These are phyloP conservation scores for Trialeurodes vaporariorum DNA, from an alignment of 1,140 invertebrate species.

Conservation along the genomic window DNA sequence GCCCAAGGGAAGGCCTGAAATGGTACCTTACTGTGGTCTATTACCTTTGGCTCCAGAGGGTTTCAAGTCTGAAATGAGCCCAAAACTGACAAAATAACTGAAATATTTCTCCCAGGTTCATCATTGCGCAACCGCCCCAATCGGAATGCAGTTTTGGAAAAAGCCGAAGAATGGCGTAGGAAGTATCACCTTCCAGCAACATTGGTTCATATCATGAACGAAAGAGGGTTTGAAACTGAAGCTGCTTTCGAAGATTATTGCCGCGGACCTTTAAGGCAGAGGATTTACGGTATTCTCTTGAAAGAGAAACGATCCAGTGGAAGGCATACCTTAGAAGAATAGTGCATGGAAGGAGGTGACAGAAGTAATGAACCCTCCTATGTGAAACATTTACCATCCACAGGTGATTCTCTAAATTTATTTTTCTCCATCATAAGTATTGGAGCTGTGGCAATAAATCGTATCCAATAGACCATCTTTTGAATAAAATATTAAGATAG, in stretches of 20 bases:
- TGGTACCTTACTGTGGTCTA: no score
- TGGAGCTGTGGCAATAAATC: no score
- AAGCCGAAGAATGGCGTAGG: constrained; percentile 4
- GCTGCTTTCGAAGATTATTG: constrained; percentile 27
- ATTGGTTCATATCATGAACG: constrained; percentile 21
- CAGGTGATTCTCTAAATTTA: no score
- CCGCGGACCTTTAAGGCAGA: constrained; percentile 22
- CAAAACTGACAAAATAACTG: no score
- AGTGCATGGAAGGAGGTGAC: constrained; percentile 18
- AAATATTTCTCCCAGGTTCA: no score
- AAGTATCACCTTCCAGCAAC: neutral
- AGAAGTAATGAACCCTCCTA: constrained; percentile 15
- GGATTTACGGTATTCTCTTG: constrained; percentile 27
- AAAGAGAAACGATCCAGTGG: constrained; percentile 17
- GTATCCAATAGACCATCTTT: no score
- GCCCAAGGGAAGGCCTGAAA: no score
- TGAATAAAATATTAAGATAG: no score
- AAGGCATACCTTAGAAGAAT: constrained; percentile 17
- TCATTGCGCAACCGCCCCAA: no score
- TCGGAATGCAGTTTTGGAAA: constrained; percentile 5
- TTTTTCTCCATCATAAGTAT: no score
- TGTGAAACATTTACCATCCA: constrained; percentile 4
- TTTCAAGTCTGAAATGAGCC: no score
- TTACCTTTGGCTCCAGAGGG: no score
- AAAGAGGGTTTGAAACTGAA: constrained; percentile 24